Base-by-base conservation (phyloP, 1,140 invertebrate genomes). In the Aphelenchoides besseyi region DNA sequence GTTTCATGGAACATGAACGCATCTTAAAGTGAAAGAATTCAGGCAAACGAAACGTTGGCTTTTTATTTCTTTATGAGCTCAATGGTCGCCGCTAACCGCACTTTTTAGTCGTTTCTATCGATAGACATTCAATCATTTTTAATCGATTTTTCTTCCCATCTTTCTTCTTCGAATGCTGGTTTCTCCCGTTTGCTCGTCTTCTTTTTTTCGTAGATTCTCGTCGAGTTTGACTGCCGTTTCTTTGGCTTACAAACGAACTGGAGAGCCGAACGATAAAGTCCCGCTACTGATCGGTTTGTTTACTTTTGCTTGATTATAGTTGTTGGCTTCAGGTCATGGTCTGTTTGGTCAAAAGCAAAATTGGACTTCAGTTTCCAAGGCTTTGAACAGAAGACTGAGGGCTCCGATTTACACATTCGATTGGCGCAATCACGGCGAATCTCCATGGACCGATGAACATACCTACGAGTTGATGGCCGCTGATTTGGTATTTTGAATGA, bases 291-390 rank as follows among this genome's bases (percentile, higher is more conserved):
- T 66, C 1, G 30, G 55, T 59, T 33, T 33, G 5, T 8, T 59
- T 48, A 12, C 23, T 59, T 59, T 8, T 59, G 5, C 55, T 8
- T 59, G 5, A 8, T 59, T 18, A 28, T 33, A 59, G 16, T 59
- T 59, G 5, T 59, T 8, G 5, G 18, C 55, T 59, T 59, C 18
- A 59, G 68, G 67, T 26, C 75, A 77, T 48, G 76, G 76, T 0
- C 37, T 78, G 23, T 78, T 78, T 64, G 76, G 76, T 1, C 76
- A 78, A 57, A 78, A 78, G 67, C 33, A 55, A 12, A 79, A 79
- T 37, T 79, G 77, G 77, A 79, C 79, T 64, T 70, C 74, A 26
- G 74, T 79, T 2, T 70, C 70, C 16, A 79, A 79, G 52, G 77
- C 71, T 1, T 29, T 79, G 8, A 67, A 79, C 16, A 41, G 29